Conservation (phyloP, 2,797 vertebrate genomes). For the Strix occidentalis region DNA sequence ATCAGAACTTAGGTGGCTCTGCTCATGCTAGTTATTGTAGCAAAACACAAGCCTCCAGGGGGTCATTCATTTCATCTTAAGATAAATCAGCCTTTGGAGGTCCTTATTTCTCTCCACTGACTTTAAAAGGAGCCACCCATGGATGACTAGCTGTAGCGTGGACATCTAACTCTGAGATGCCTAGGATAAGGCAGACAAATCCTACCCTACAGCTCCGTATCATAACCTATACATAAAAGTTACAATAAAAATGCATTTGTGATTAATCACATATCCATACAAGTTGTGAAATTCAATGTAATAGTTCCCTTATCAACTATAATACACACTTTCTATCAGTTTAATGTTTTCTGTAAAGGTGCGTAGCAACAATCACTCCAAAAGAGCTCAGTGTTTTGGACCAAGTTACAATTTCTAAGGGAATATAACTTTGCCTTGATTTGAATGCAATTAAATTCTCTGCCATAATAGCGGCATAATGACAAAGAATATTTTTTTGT, state of each 20-base stretch:
- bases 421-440: constrained; percentile 21
- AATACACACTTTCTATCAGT: neutral
- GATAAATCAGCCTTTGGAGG: neutral
- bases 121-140: neutral
- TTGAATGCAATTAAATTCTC: constrained; percentile 20
- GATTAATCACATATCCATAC: neutral
- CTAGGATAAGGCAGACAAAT: neutral
- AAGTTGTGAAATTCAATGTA: neutral
- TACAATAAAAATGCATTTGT: neutral
- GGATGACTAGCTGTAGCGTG: neutral
- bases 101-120: neutral
- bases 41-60: neutral
- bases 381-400: neutral
- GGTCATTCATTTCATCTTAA: neutral
- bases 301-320: neutral
- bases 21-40: neutral
- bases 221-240: neutral
- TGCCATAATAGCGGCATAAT: neutral
- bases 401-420: constrained; percentile 23
- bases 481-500: neutral
- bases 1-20: neutral
- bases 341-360: constrained; percentile 29
- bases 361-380: neutral
- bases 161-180: neutral
- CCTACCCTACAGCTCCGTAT: neutral